Conservation (phyloP, 2,888 invertebrate genomes). For the Hecatera dysodea region DNA sequence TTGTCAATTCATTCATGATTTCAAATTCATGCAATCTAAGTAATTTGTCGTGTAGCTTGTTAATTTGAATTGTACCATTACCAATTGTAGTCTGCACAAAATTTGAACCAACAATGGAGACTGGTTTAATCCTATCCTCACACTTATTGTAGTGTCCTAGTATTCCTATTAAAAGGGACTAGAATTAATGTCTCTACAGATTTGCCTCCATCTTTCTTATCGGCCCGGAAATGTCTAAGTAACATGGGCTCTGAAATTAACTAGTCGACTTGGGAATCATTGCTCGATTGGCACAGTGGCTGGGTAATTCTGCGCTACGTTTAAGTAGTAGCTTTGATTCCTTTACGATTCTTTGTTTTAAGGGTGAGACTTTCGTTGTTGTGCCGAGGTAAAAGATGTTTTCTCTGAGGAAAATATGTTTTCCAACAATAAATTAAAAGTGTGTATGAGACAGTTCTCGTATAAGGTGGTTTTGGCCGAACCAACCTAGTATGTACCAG, state of each 20-base stretch:
- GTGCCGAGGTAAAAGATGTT: background rate
- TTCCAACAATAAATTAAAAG: too few relatives aligned
- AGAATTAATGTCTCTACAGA: constrained; percentile 2
- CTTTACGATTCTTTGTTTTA: background rate
- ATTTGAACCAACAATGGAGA: background rate
- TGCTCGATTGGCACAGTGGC: background rate
- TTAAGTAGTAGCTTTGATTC: background rate
- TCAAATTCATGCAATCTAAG: background rate
- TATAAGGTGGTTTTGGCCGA: too few relatives aligned
- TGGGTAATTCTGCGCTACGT: background rate
- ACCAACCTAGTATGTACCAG: too few relatives aligned
- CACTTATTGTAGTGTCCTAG: background rate
- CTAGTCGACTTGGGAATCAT: constrained; percentile 19
- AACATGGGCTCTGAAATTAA: constrained; percentile 11
- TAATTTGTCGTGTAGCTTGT: background rate
- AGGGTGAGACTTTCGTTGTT: too few relatives aligned
- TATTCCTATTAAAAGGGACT: background rate
- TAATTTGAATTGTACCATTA: background rate
- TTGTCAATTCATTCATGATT: background rate
- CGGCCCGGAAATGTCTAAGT: constrained; percentile 1
- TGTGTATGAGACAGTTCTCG: too few relatives aligned
- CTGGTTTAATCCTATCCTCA: constrained; percentile 7
- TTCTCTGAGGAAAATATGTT: too few relatives aligned
- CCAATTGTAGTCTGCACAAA: background rate
- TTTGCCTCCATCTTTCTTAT: constrained; percentile 2